phyloP scores from a whole-genome alignment of 1,140 invertebrate species.

The Drosophila busckii region DNA sequence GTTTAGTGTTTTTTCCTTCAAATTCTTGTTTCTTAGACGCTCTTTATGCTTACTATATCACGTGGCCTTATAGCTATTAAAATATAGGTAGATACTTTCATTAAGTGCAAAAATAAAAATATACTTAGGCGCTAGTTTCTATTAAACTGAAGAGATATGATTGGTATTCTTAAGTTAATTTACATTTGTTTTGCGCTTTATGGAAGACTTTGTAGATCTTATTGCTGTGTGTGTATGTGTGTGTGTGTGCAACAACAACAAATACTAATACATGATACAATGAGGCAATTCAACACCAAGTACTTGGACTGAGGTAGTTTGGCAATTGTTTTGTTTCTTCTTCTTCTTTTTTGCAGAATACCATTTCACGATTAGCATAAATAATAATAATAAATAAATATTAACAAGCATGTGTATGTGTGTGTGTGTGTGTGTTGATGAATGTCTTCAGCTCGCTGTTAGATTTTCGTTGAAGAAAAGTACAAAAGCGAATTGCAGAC shows the following conservation, averaged over 20 bases:
- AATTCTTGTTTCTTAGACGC: conserved; percentile 59
- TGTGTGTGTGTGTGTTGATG: conserved; percentile 22
- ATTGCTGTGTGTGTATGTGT: conserved; percentile 17
- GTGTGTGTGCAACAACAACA: neutral
- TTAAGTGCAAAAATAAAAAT: conserved; percentile 41
- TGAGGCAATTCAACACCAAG: conserved; percentile 76
- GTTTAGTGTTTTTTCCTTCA: conserved; percentile 30
- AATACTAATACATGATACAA: conserved; percentile 52
- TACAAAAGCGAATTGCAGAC: neutral
- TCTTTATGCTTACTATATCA: conserved; percentile 74
- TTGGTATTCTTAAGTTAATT: no score
- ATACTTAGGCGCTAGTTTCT: conserved; percentile 21
- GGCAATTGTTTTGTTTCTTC: no score
- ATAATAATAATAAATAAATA: conserved; percentile 74
- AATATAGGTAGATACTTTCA: conserved; percentile 35
- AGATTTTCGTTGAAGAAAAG: conserved; percentile 10
- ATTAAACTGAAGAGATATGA: conserved; percentile 51
- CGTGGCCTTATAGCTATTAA: conserved; percentile 61
- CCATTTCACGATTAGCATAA: conserved; percentile 58
- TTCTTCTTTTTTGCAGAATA: conserved; percentile 55
- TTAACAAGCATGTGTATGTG: conserved; percentile 51
- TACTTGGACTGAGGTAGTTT: conserved; percentile 74
- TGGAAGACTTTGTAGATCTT: conserved; percentile 45
- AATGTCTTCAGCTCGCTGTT: conserved; percentile 21
- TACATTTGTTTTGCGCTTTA: conserved; percentile 12